A percentile compares a stretch with the other conserved stretches of the same genome.
These are phyloP conservation scores for Elmis aenea DNA, from an alignment of 2,888 invertebrate genomes.

Conservation along the genomic window DNA sequence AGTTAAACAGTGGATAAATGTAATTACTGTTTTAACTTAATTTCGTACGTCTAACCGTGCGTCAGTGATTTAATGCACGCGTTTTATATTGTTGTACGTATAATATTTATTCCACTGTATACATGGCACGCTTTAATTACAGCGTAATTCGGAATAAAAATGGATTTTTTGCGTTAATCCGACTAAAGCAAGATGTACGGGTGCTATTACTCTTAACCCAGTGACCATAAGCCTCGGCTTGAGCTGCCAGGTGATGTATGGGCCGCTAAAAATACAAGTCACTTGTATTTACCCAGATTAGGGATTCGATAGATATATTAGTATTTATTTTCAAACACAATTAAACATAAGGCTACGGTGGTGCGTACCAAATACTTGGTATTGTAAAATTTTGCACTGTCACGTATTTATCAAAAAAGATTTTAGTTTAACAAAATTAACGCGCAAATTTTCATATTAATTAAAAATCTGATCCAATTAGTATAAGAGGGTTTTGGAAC, in stretches of 20 bases:
- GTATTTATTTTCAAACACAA: too few relatives aligned
- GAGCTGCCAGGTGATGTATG: slow-evolving; percentile 39
- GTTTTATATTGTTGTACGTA: too few relatives aligned
- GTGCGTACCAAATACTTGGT: too few relatives aligned
- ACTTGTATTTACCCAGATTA: slow-evolving; percentile 11
- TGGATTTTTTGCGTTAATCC: slow-evolving; percentile 36
- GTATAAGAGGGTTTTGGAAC: slow-evolving; percentile 41
- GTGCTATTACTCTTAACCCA: slow-evolving; percentile 41
- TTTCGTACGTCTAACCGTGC: too few relatives aligned
- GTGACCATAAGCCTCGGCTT: slow-evolving; percentile 38
- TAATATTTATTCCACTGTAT: too few relatives aligned
- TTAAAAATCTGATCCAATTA: slow-evolving; percentile 50
- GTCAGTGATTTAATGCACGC: too few relatives aligned
- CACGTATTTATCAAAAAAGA: too few relatives aligned
- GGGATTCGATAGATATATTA: too few relatives aligned
- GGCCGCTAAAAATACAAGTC: slow-evolving; percentile 35
- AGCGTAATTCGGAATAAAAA: slow-evolving; percentile 12
- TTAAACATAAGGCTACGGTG: not conserved
- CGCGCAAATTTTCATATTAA: slow-evolving; percentile 47
- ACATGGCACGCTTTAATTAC: too few relatives aligned
- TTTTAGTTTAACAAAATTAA: slow-evolving; percentile 37
- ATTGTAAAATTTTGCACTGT: too few relatives aligned
- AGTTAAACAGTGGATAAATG: too few relatives aligned
- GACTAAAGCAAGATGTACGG: slow-evolving; percentile 42
- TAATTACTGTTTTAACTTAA: too few relatives aligned